Base-by-base conservation (phyloP, 2,888 invertebrate genomes). In the Drosophila fungiperda region DNA sequence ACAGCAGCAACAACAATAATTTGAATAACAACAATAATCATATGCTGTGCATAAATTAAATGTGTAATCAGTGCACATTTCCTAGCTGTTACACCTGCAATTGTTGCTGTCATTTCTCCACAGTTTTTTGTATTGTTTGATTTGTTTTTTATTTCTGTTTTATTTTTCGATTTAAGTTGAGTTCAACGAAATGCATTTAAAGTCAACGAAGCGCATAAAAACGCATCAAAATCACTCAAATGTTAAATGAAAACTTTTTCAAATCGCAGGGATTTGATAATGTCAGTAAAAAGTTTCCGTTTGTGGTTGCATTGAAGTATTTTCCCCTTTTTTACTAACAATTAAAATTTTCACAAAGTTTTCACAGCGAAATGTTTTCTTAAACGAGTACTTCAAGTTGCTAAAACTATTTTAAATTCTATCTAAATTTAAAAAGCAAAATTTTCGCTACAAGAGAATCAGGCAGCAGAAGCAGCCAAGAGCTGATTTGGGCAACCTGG, bases 201-300 rank as follows among this genome's bases (percentile, higher is more conserved):
- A 74, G 29, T 52, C 85, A 84, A 52, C 82, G 76, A 55, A 82
- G 84, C 87, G 83, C 84, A 83, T 52, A 61, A 60, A 83, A 84
- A 83, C 75, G 79, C 82, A 87, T 73, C 76, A 76, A 80, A 84
- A 71, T 73, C 85, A 82, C 76, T 87, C 73, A 67, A 73, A 87
- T 75, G 82, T 69, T 76, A 75, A 83, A 78, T 72, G 70, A 72
- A 81, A 78, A 75, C 61, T 70, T 57, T 70, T 70, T 38, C 49
- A 57, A 59, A 68, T 29, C 17, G 58, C 20, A 33, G 49, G 40
- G 60, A 52, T 35, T 61, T 49, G 58, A 78, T 67, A 76, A 62
- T 61, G 58, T 17, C 54, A 45, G 40, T 55, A 33, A 63, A 73
- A 68, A 68, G 67, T 55, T 72, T 71, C 71, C 68, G 59, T 70